phyloP scores from a whole-genome alignment of 2,888 invertebrate genomes.

The Tinea pellionella region DNA sequence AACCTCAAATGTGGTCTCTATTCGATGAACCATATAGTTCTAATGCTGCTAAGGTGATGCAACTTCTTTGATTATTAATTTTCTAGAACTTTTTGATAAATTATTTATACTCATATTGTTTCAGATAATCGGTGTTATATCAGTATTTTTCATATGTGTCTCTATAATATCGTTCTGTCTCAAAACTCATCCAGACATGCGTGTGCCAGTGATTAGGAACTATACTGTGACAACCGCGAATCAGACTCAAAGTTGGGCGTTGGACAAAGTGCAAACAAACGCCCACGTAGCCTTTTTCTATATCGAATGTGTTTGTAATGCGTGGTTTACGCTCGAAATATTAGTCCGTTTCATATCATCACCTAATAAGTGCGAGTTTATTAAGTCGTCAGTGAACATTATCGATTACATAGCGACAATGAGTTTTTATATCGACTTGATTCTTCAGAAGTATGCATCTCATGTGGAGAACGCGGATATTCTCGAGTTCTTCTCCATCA shows the following conservation, averaged over 20 bases:
- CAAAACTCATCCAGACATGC: constrained; percentile 99
- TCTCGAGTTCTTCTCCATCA: constrained; percentile 97
- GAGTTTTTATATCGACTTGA: constrained; percentile 96
- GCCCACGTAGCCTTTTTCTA: constrained; percentile 98
- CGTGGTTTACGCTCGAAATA: constrained; percentile 99
- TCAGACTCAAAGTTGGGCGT: constrained; percentile 81
- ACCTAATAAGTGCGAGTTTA: constrained; percentile 93
- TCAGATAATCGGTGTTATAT: constrained; percentile 97
- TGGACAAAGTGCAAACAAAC: constrained; percentile 93
- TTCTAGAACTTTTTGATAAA: no score
- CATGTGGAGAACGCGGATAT: constrained; percentile 95
- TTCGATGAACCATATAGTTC: constrained; percentile 99
- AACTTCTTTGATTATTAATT: no score
- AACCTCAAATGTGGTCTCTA: constrained; percentile 98
- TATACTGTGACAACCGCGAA: constrained; percentile 81
- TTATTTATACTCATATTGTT: constrained; percentile 32
- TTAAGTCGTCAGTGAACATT: constrained; percentile 96
- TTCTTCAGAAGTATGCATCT: constrained; percentile 89
- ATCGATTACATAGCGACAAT: constrained; percentile 99
- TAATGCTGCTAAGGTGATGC: constrained; percentile 91
- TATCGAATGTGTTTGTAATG: constrained; percentile 98
- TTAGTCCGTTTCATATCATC: constrained; percentile 92
- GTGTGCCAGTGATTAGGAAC: constrained; percentile 89
- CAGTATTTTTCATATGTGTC: constrained; percentile 99
- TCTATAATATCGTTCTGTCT: constrained; percentile 99